Evolutionary conservation across 2,888 invertebrate genomes (phyloP), one percentile per base, ranked within the genome.

Genomic region (Synanthedon formicaeformis): DNA sequence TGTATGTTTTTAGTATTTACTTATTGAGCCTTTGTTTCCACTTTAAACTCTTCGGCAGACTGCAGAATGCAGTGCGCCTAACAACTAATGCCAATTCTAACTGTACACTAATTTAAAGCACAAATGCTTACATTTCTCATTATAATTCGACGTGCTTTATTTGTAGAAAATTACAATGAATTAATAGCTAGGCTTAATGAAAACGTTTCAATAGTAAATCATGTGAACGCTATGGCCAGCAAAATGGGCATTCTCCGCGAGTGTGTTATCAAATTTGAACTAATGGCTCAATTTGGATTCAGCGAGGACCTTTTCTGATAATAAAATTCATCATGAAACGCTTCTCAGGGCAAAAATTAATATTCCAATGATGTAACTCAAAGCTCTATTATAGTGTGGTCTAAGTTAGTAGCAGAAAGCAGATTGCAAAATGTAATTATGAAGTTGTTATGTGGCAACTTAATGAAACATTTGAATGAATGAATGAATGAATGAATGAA

Each of bases 251-350:
- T 60, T 66, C 62, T 63, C 59, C 12, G 11, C 18, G 10, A 50
- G 40, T 12, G 41, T 50, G 50, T 50, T 50, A 50, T 50, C 50
- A 50, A 50, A 50, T 50, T 50, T 65, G 67, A 71, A 75, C 73
- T 82, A 86, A 86, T 85, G 78, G 73, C 71, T 73, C 82, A 75
- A 83, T 86, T 85, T 83, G 83, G 74, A 86, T 86, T 81, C 85
- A 78, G 69, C 68, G 63, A 71, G 74, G 74, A 71, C 69, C 67
- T 71, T 57, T 62, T 63, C 72, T 78, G 78, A 82, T 84, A 82
- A 81, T 84, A 84, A 84, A 84, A 84, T 83, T 85, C 84, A 84
- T 84, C 83, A 79, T 70, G 73, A 65, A 75, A 77, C 73, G 76
- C 76, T 80, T 77, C 77, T 78, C 74, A 72, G 74, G 73, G 78